Evolutionary conservation across 2,888 invertebrate genomes (phyloP).

Genomic region (Melieria picta): DNA sequence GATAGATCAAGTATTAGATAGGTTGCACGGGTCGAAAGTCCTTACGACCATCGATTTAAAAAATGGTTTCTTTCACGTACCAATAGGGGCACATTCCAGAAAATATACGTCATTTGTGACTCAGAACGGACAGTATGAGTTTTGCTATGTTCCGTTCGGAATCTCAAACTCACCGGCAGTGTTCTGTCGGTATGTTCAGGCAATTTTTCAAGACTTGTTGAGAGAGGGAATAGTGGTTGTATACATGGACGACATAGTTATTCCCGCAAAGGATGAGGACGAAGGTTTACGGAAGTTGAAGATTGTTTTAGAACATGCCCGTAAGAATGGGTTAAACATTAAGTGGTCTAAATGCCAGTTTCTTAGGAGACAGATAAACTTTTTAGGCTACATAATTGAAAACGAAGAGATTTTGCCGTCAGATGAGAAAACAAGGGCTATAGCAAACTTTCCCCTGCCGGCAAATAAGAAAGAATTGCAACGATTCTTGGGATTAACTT

Average conservation of each 20-base stretch:
- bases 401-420: slow-evolving; percentile 34
- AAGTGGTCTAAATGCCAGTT: slow-evolving; percentile 41
- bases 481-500: too few relatives aligned
- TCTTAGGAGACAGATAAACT: slow-evolving; percentile 30
- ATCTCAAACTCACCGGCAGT: slow-evolving; percentile 43
- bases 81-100: slow-evolving; percentile 31
- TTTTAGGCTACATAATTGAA: slow-evolving; percentile 41
- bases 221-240: slow-evolving; percentile 26
- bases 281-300: slow-evolving; percentile 28
- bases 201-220: slow-evolving; percentile 23
- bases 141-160: slow-evolving; percentile 41
- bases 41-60: slow-evolving; percentile 39
- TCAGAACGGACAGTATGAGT: slow-evolving; percentile 41
- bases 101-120: slow-evolving; percentile 41
- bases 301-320: slow-evolving; percentile 31
- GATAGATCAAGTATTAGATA: slow-evolving; percentile 39
- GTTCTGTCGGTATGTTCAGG: slow-evolving; percentile 27
- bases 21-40: slow-evolving; percentile 25
- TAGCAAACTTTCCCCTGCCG: slow-evolving; percentile 38
- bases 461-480: slow-evolving; percentile 38
- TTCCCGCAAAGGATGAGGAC: slow-evolving; percentile 31
- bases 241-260: slow-evolving; percentile 38
- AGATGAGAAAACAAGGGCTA: slow-evolving; percentile 33
- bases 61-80: slow-evolving; percentile 42
- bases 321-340: slow-evolving; percentile 27